These are phyloP conservation scores for Tiliqua scincoides DNA, from an alignment of 2,113 vertebrate genomes.

Conservation along the genomic window DNA sequence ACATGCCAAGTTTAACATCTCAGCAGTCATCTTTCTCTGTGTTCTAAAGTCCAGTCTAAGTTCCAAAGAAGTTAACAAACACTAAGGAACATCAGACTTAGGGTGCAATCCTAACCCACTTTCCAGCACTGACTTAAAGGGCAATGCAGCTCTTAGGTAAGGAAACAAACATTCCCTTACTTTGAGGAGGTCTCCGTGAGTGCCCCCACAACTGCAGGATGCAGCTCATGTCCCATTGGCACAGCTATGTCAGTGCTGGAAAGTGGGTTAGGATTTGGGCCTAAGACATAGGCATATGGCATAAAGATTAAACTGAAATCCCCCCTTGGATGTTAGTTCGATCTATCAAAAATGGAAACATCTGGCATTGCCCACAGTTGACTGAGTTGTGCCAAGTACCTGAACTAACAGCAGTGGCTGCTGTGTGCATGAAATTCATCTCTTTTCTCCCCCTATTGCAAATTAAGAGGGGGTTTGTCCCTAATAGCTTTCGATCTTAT, in stretches of 20 bases:
- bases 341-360: constrained; percentile 2
- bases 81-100: not conserved
- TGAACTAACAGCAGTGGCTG: not conserved
- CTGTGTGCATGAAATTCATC: not conserved
- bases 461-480: not conserved
- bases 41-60: not conserved
- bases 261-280: too few species aligned
- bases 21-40: not conserved
- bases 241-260: too few species aligned
- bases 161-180: too few species aligned
- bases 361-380: not conserved
- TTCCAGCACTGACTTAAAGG: too few species aligned
- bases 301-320: not conserved
- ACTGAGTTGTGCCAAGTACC: not conserved
- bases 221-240: too few species aligned
- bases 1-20: too few species aligned
- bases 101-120: too few species aligned
- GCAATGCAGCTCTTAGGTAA: too few species aligned
- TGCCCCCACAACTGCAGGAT: too few species aligned
- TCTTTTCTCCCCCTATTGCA: not conserved
- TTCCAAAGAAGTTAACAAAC: not conserved
- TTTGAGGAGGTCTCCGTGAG: too few species aligned
- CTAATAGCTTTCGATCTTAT: not conserved
- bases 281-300: not conserved
- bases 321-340: not conserved